Evolutionary conservation across 1,140 invertebrate genomes (phyloP), one percentile per base, ranked within the genome.

Genomic region (Bombus fervidus): DNA sequence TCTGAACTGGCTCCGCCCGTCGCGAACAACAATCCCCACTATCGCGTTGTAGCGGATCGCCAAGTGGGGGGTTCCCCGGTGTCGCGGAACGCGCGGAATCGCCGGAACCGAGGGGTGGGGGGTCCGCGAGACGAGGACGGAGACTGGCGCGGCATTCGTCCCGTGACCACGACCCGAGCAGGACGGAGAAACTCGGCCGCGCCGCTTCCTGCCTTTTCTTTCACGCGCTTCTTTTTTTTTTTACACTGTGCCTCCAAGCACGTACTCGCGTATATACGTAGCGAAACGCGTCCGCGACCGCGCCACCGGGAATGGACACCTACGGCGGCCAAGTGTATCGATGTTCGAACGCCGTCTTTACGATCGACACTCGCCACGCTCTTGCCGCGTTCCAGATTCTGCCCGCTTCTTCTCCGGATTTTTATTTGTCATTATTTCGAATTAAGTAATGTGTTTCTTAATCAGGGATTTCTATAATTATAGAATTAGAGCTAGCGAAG

Each of bases 91-190:
- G 88, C 88, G 83, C 85, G 88, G 85, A 88, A 90, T 88, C 88
- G 87, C 81, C 64, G 78, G 80, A 85, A 86, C 80, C 83, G n/a
- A 64, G 25, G 47, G 83, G 59, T 59, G 85, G 85, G 87, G 89
- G 72, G 39, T 81, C 81, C 71, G 87, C 87, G 81, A 86, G 88
- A 87, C 85, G 82, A 88, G 69, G 90, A 86, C 85, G 87, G 88
- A 91, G 43, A 81, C 83, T 86, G 72, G 68, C 79, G 76, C 31
- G 84, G 89, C 90, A 91, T 91, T 91, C 85, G 85, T 87, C 85
- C 71, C 79, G 89, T 64, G 90, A 90, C 90, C 90, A 82, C 90
- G 87, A 87, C 73, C 78, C 83, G 68, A 89, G 85, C 72, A 91
- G 81, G 87, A 91, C 83, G 80, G 83, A 90, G 78, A 83, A 77